Evolutionary conservation across 1,140 invertebrate genomes (phyloP), one percentile per base, ranked within the genome.

Genomic region (Akabosia matsudoensis): DNA sequence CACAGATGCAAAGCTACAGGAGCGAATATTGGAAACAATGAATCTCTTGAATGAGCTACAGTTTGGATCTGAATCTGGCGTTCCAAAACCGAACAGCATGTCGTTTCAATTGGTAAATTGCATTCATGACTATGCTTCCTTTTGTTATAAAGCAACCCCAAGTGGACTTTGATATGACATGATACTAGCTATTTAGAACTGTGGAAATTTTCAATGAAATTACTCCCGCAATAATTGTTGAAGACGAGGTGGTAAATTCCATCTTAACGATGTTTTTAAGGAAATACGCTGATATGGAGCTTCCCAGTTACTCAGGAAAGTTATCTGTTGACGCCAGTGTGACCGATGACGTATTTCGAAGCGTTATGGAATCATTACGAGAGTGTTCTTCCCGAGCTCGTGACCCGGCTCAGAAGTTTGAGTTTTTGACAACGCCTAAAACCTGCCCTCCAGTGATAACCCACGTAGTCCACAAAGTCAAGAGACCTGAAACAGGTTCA

Each of bases 51-150:
- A 10, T 10, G 54, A 56, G 3, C n/a, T 56, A 16, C 54, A 56
- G 54, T 56, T 24, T 4, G 54, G 54, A 56, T n/a, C 13, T 56
- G 54, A 18, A 45, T 7, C 24, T 56, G n/a, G 13, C 3, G n/a
- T 56, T 56, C 4, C 10, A 56, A 56, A 7, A 22, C 54, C 54
- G 24, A 56, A 22, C 4, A 56, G 54, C n/a, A 56, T 56, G 54
- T 16, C 54, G n/a, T 56, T 56, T 56, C 54, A 56, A 24, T 22
- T 56, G 10, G 54, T 56, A 56, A 56, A 56, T 56, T 56, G n/a
- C 24, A 24, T 13, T 3, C 54, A 10, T 56, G 22, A n/a, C 18
- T 45, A 45, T 45, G 37, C 7, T 10, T 45, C 18, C 18, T 45
- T 18, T 18, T 45, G 37, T 7, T 13, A 13, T 56, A 16, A 4